phyloP scores from a whole-genome alignment of 2,113 vertebrate species.

The Lycocorax pyrrhopterus region DNA sequence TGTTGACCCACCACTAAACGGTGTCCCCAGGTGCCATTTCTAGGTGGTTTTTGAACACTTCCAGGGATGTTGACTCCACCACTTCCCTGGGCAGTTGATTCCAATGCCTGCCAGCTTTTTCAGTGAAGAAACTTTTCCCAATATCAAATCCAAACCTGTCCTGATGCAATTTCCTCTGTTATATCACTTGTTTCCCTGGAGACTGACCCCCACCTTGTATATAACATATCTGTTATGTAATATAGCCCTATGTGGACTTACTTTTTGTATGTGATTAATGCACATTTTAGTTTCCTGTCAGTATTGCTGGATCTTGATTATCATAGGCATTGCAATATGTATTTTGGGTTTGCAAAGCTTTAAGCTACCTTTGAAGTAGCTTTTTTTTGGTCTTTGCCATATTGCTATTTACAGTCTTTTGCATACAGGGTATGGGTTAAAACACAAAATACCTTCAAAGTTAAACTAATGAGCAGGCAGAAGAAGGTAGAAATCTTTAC shows the following conservation, averaged over 20 bases:
- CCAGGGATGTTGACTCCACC: not conserved
- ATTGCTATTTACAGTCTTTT: not conserved
- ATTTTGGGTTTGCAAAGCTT: not conserved
- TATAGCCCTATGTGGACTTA: not conserved
- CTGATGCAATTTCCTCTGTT: not conserved
- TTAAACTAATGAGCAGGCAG: not conserved
- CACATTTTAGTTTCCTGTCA: not conserved
- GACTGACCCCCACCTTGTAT: not conserved
- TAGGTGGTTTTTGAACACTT: not conserved
- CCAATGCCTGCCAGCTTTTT: too few species aligned
- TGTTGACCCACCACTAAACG: not conserved
- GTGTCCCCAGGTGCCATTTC: not conserved
- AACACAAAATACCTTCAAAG: not conserved
- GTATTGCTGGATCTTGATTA: not conserved
- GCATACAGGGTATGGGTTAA: not conserved
- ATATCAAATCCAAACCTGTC: not conserved
- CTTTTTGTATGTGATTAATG: not conserved
- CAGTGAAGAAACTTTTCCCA: not conserved
- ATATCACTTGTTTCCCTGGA: not conserved
- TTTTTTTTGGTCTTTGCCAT: not conserved
- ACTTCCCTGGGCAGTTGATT: not conserved
- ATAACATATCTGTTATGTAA: not conserved
- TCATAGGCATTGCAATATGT: not conserved
- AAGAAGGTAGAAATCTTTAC: not conserved
- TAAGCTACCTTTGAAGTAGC: not conserved